Evolutionary conservation across 2,888 invertebrate species (phyloP), one percentile per base, ranked within the genome.

Genomic region (Malachius bipustulatus): DNA sequence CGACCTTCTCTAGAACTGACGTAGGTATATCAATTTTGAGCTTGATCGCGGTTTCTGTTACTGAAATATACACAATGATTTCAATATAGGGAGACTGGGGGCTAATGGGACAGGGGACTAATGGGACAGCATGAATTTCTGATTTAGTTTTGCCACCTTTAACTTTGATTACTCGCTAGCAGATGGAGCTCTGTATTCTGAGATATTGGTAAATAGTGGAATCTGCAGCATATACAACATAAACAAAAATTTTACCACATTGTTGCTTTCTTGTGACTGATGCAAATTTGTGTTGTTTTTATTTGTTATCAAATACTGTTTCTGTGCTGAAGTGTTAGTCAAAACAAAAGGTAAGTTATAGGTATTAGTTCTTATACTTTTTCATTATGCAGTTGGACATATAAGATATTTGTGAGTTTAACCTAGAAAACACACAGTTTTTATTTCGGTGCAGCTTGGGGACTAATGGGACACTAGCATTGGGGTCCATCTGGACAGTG

Each of bases 381-480:
- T n/a, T 6, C n/a, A 19, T 19, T 19, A 19, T 19, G n/a, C 24
- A 19, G 24, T n/a, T 19, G 24, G n/a, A 19, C n/a, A 19, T 19
- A n/a, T n/a, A 8, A 8, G 24, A 19, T 19, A 19, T 19, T 19
- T 19, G 24, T n/a, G 24, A 19, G n/a, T n/a, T 19, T 6, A 19
- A 19, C 24, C 24, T 19, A 19, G 24, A 19, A 19, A 19, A 19
- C 24, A 19, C n/a, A 6, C 24, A 8, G 6, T 19, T 19, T 19
- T 19, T 19, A 19, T 19, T 19, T 19, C 24, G 6, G 24, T 19
- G 24, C 24, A 19, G 24, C 24, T 19, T 19, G 24, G 24, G 24
- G 24, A 19, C 24, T 19, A 19, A 19, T 19, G 24, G 24, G 24
- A 19, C 24, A n/a, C 24, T 19, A 19, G 24, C 24, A 19, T 19